Evolutionary conservation across 92 coral and sea anemone species (phyloP), one percentile per base, ranked within the genome.

Genomic region (Siderastrea radians): DNA sequence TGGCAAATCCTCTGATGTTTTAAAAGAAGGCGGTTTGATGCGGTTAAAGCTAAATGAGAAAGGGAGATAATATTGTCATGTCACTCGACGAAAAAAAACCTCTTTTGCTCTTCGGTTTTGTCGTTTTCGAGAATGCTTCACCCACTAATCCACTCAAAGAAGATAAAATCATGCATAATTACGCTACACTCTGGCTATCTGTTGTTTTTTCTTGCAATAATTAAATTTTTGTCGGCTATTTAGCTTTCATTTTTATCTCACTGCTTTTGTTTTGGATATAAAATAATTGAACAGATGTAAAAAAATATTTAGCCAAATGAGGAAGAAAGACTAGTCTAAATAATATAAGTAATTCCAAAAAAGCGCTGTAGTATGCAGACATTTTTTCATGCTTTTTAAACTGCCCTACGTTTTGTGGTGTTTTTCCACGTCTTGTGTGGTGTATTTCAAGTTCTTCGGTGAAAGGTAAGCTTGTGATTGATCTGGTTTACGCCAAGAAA

Each of bases 201-300:
- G 61, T 1, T 5, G 68, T 57, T 43, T 57, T 49, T 12, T 11
- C 48, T 58, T 7, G 13, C 14, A 6, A 61, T 63, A 63, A 63
- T 50, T 64, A 6, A 64, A 46, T 16, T 79, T 79, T 51, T 79
- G 12, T 16, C 38, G 3, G 84, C 72, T 64, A 79, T 79, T 77
- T 48, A 50, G 12, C 62, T 79, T 69, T 48, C 73, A 65, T 79
- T 79, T 69, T 79, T 63, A 79, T 65, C 83, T 79, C 57, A 6
- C 57, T 45, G 72, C 44, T 61, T 61, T 79, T 64, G 84, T 61
- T 79, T 72, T 79, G n/a, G 84, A 6, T 16, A 11, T 49, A 79
- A 64, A 65, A 65, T 50, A 64, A 79, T 79, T 79, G 60, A 65
- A 19, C n/a, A 1, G 10, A 26, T 26, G 38, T 26, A 26, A 26